Evolutionary conservation across 2,113 vertebrate species (phyloP).

Genomic region (Sebastes schlegelii): DNA sequence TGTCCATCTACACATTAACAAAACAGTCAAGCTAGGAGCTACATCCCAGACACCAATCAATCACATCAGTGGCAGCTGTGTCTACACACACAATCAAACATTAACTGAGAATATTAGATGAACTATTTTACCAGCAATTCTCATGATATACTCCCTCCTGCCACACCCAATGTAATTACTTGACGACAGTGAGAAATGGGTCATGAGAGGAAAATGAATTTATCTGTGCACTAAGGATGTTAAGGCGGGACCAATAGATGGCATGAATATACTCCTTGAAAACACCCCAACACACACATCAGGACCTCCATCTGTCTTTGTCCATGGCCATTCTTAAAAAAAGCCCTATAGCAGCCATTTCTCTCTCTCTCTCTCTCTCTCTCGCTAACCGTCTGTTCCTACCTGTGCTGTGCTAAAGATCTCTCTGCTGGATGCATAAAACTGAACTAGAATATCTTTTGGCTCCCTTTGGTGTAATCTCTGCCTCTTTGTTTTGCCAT

Average conservation of each 20-base stretch:
- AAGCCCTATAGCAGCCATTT: not conserved
- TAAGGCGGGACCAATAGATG: not conserved
- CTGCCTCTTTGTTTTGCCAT: not conserved
- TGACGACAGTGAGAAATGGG: slow-evolving; percentile 29
- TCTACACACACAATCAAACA: not conserved
- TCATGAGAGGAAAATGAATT: not conserved
- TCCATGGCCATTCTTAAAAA: slow-evolving; percentile 32
- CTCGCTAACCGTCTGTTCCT: not conserved
- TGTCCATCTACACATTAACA: not conserved
- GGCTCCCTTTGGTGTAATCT: not conserved
- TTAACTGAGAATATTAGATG: not conserved
- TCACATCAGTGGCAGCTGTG: not conserved
- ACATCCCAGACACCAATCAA: not conserved
- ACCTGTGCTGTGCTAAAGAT: slow-evolving; percentile 4
- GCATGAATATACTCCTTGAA: slow-evolving; percentile 10
- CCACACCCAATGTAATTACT: slow-evolving; percentile 18
- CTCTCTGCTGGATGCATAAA: not conserved
- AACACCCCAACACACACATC: slow-evolving; percentile 12
- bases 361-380: not conserved
- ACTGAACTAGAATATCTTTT: not conserved
- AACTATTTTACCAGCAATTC: slow-evolving; percentile 7
- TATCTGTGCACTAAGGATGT: not conserved
- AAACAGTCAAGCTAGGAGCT: not conserved
- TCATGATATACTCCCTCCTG: not conserved
- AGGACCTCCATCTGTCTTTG: slow-evolving; percentile 20